These are phyloP conservation scores for Conus betulinus DNA, from an alignment of 1,140 invertebrate species.

Conservation along the genomic window DNA sequence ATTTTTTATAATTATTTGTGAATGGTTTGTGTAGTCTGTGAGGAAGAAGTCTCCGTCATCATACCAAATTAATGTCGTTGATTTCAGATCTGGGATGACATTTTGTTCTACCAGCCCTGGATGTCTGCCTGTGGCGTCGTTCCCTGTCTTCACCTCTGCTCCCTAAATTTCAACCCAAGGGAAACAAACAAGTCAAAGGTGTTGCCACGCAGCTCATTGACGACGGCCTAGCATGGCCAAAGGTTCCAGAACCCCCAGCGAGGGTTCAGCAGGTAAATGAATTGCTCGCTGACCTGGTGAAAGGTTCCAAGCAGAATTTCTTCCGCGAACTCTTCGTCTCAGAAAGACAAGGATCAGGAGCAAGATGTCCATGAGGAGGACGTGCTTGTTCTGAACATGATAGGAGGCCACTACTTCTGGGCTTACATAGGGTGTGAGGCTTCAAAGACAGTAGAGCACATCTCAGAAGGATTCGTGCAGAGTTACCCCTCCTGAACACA, in stretches of 20 bases:
- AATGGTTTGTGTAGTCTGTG: too few relatives aligned
- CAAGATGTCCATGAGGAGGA: not conserved
- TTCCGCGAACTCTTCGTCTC: too few relatives aligned
- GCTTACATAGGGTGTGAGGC: not conserved
- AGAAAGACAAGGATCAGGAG: not conserved
- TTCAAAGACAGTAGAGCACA: not conserved
- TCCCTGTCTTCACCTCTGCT: not conserved
- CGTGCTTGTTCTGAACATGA: not conserved
- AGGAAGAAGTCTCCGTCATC: too few relatives aligned
- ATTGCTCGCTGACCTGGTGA: not conserved
- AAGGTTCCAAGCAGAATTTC: too few relatives aligned
- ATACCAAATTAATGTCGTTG: too few relatives aligned
- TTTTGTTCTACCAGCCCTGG: not conserved
- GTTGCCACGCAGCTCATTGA: not conserved
- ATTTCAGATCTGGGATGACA: slow-evolving; percentile 1
- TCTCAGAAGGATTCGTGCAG: not conserved
- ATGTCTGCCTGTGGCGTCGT: not conserved
- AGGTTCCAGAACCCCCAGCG: not conserved
- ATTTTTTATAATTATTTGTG: too few relatives aligned
- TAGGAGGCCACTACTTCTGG: not conserved
- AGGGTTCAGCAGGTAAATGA: not conserved
- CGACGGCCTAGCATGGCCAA: not conserved
- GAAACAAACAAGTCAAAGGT: too few relatives aligned
- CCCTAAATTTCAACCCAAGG: not conserved
- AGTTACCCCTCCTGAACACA: not conserved